Base-by-base conservation (phyloP, 2,113 vertebrate species). In the Seriola quinqueradiata region DNA sequence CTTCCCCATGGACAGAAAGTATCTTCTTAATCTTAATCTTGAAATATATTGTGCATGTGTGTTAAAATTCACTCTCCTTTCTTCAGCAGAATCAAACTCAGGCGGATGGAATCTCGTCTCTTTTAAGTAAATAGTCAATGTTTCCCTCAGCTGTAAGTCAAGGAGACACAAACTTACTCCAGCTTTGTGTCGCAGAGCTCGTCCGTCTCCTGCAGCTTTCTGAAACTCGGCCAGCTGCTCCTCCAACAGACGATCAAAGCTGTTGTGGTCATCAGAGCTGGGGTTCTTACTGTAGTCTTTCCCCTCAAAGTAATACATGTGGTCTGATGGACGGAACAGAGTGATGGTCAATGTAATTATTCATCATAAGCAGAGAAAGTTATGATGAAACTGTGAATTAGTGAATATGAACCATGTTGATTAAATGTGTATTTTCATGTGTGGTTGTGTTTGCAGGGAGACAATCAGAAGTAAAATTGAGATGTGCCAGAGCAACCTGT, bases 241-340 rank as follows among this genome's bases (percentile, higher is more conserved):
- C 77, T 96, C 93, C 90, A 97, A 46, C 84, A 98, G 84, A 52
- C 92, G 87, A 36, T 96, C 91, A 82, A 98, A 98, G 28, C 92
- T 94, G 70, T 86, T 94, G 90, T 94, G 94, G 91, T 99, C 98
- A 59, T 96, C 96, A 54, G 90, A 83, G 92, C 96, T 97, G 44
- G 96, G 94, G 48, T 96, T 95, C 79, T 96, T 97, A 25, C 97
- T 99, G 85, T 99, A 99, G 91, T 99, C 97, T 90, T 92, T 97
- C 32, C 97, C 98, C 95, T 99, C 97, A 11, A 97, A 99, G 82
- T 95, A 91, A 12, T 98, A 99, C 95, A 99, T 98, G 75, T 98
- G 97, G 91, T 92, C 96, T 97, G 93, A 75, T 88, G 40, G 76
- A 82, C 0, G 52, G 11, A 34, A 84, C 23, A 63, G 34, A 11